A percentile compares a stretch with the other conserved stretches of the same genome.
These are phyloP conservation scores for Microplitis manilae DNA, from an alignment of 2,888 invertebrate genomes.

Conservation along the genomic window DNA sequence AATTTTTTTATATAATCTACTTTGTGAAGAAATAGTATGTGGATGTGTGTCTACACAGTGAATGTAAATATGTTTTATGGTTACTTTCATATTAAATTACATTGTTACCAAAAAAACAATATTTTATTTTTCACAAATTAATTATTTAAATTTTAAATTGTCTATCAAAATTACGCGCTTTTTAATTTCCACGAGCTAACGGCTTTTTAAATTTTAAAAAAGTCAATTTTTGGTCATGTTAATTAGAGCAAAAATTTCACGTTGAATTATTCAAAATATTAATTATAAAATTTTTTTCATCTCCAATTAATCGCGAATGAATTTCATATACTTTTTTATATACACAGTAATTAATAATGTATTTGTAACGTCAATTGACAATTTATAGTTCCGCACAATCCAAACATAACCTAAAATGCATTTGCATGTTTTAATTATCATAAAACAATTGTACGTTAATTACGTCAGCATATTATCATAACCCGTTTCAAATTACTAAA, in stretches of 20 bases:
- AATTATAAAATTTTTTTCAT: too few relatives aligned
- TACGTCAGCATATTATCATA: background rate
- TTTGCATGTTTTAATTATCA: background rate
- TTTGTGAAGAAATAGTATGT: background rate
- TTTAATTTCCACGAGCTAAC: too few relatives aligned
- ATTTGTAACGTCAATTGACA: background rate
- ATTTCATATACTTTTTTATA: too few relatives aligned
- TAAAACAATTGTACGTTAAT: background rate
- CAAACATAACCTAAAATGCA: background rate
- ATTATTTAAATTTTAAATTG: too few relatives aligned
- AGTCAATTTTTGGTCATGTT: too few relatives aligned
- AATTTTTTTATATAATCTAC: background rate
- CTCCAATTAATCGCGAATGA: too few relatives aligned
- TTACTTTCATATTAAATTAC: background rate
- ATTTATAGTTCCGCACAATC: background rate
- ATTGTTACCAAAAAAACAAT: background rate
- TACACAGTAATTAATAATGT: background rate
- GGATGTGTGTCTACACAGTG: background rate
- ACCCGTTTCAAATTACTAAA: background rate
- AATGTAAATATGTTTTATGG: background rate
- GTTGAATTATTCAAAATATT: too few relatives aligned
- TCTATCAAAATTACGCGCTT: too few relatives aligned
- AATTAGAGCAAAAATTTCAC: too few relatives aligned
- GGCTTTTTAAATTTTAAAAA: too few relatives aligned
- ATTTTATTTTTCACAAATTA: background rate